Conservation (phyloP, 2,113 vertebrate species). For the Rhabdornis inornatus region DNA sequence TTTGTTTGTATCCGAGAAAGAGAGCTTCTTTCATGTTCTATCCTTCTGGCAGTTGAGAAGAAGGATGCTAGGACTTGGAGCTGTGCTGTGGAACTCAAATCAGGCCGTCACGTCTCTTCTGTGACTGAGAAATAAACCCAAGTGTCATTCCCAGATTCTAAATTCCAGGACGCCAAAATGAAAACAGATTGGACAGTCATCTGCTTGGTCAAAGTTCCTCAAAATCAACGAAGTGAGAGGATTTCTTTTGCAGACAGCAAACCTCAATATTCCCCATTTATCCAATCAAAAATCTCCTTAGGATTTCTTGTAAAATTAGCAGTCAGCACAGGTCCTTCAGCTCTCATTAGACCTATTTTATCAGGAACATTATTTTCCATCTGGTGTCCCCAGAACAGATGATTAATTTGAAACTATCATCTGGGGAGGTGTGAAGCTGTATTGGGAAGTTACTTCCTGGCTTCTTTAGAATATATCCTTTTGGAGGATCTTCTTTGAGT, state of each 20-base stretch:
- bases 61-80: neutral
- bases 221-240: neutral
- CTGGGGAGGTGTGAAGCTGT: neutral
- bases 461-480: neutral
- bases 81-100: neutral
- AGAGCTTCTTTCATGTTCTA: neutral
- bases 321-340: neutral
- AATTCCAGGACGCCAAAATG: neutral
- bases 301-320: neutral
- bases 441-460: neutral
- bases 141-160: neutral
- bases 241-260: neutral
- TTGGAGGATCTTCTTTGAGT: neutral
- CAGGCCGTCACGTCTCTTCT: neutral
- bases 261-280: neutral
- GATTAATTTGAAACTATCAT: conserved; percentile 25
- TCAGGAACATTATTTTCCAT: conserved; percentile 21
- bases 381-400: conserved; percentile 12
- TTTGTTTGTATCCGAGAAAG: neutral
- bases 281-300: neutral
- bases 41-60: neutral
- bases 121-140: neutral
- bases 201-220: neutral
- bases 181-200: neutral
- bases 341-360: conserved; percentile 11